Evolutionary conservation across 2,113 vertebrate genomes (phyloP).

Genomic region (Thinocorus orbignyianus): DNA sequence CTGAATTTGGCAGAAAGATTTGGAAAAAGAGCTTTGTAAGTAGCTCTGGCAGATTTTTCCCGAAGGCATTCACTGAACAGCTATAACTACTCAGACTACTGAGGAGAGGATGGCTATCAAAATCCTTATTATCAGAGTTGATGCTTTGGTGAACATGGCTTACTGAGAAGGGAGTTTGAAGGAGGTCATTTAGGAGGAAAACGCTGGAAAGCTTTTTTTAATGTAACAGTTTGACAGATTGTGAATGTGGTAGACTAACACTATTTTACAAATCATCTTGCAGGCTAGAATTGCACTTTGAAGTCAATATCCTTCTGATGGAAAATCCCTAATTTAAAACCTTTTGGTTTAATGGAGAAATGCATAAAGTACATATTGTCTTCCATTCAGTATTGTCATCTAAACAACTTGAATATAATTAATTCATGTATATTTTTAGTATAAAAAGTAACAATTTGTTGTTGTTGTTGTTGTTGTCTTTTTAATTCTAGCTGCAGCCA

Average conservation of each 20-base stretch:
- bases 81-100: neutral
- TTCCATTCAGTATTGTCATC: neutral
- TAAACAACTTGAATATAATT: neutral
- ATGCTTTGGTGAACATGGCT: neutral
- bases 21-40: neutral
- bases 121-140: neutral
- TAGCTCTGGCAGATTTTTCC: neutral
- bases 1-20: neutral
- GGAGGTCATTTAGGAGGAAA: neutral
- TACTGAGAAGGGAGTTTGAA: neutral
- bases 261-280: neutral
- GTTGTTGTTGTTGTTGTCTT: neutral
- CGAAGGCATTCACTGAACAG: neutral
- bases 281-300: neutral
- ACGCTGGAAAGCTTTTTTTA: neutral
- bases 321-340: neutral
- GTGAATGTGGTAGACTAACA: neutral
- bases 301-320: neutral
- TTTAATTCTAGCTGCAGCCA: slow-evolving; percentile 86
- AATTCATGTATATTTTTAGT: neutral
- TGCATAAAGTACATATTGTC: neutral
- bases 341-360: neutral
- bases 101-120: neutral
- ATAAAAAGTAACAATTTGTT: neutral
- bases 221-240: neutral